Base-by-base conservation (phyloP, 2,797 vertebrate genomes). In the Pseudochirops cupreus region DNA sequence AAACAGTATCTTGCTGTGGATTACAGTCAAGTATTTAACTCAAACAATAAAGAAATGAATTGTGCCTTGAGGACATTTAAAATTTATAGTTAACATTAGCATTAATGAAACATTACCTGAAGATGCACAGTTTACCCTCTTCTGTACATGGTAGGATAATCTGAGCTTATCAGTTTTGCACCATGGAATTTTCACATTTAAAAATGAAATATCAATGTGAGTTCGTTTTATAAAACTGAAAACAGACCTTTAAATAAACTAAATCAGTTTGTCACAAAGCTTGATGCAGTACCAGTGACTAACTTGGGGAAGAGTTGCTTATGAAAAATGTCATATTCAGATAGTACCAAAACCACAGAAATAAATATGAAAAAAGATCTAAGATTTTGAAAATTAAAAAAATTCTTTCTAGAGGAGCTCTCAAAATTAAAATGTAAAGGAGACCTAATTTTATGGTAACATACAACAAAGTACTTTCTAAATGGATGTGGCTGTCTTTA, bases 201-300 rank as follows among this genome's bases (percentile, higher is more conserved):
- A 90, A 95, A 94, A 3, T 97, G 91, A 97, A 92, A 92, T 55
- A 11, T 93, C 89, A 93, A 52, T 82, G 67, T 89, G 95, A 93
- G 97, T 16, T 62, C 91, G 94, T 58, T 0, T 16, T 0, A 28
- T 92, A 94, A 96, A 94, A 39, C 96, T 39, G 93, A 94, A 98
- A 94, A 74, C 31, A 57, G 92, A 97, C 91, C 92, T 97, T 95
- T 96, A 91, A 92, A 56, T 56, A 46, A 97, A 92, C 53, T 91
- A 93, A 53, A 93, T 93, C 24, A 39, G 92, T 96, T 94, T 95
- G 91, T 95, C 59, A 89, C 50, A 93, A n/a, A 92, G 90, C 0
- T 95, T 0, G 24, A 74, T 2, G 58, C 3, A 54, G 39, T 13
- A 29, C 28, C 24, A 91, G 7, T 18, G 67, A 94, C 1, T 57